phyloP scores from a whole-genome alignment of 2,113 vertebrate species.

The Galeopterus variegatus region DNA sequence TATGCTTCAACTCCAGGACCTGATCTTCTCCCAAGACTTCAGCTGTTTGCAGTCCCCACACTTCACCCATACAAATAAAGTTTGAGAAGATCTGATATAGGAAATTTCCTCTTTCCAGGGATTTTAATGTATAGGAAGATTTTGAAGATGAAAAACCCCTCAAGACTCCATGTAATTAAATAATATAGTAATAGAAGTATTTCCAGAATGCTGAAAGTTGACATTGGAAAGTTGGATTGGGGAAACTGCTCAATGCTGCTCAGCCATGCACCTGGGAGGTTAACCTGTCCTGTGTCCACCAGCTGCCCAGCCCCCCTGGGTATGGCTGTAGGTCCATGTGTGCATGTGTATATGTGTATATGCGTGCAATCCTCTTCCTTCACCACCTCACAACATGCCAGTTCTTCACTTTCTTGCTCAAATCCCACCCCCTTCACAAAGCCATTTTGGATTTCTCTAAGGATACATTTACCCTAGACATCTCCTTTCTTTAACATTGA shows the following conservation, averaged over 20 bases:
- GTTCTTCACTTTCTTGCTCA: neutral
- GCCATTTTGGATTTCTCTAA: neutral
- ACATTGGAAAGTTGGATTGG: neutral
- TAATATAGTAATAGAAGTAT: neutral
- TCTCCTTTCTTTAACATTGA: neutral
- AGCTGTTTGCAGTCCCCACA: neutral
- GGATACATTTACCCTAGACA: too few species aligned
- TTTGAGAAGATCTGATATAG: neutral
- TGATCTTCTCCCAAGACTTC: neutral
- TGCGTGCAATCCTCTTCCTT: neutral
- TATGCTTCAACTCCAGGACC: neutral
- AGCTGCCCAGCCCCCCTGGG: too few species aligned
- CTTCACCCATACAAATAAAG: neutral
- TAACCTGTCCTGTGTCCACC: neutral
- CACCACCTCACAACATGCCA: neutral
- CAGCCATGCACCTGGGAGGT: neutral
- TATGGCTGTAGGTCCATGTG: neutral
- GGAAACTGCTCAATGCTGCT: neutral
- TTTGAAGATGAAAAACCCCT: neutral
- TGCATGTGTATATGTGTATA: accelerated
- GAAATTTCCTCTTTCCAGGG: neutral
- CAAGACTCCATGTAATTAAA: neutral
- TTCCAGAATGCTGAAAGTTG: neutral
- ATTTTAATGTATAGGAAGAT: neutral
- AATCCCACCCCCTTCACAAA: neutral